Percentiles rank a stretch among this genome's conserved stretches.
Conservation (phyloP, 2,888 invertebrate species). For the Tachina grossa region DNA sequence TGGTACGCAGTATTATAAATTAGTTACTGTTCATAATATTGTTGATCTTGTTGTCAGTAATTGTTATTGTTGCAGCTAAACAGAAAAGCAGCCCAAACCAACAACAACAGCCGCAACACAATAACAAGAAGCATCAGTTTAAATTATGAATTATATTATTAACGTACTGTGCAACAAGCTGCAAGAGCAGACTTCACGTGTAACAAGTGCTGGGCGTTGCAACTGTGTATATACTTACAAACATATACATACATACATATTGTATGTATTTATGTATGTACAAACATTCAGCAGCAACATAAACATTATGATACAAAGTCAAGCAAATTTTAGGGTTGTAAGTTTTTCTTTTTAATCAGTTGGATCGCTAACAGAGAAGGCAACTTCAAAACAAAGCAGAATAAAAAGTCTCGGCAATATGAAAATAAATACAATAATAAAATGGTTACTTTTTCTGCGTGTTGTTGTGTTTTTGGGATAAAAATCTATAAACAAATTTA, state of each 20-base stretch:
- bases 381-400: slow-evolving; percentile 1
- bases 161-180: slow-evolving; percentile 39
- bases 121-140: slow-evolving; percentile 37
- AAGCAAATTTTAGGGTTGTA: slow-evolving; percentile 53
- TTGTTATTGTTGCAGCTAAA: slow-evolving; percentile 62
- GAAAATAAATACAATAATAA: slow-evolving; percentile 12
- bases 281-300: not conserved
- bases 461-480: not conserved
- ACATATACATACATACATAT: not conserved
- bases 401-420: slow-evolving; percentile 9
- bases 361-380: slow-evolving; percentile 41
- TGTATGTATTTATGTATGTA: too few species aligned
- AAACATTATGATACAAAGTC: slow-evolving; percentile 31
- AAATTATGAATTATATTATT: slow-evolving; percentile 64
- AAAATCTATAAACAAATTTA: slow-evolving; percentile 55
- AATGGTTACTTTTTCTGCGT: slow-evolving; percentile 44
- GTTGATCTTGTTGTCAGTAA: slow-evolving; percentile 71
- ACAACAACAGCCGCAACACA: slow-evolving; percentile 5
- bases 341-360: slow-evolving; percentile 56
- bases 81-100: slow-evolving; percentile 17
- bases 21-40: slow-evolving; percentile 71
- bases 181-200: slow-evolving; percentile 39
- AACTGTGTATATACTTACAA: slow-evolving; percentile 22
- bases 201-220: slow-evolving; percentile 70
- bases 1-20: slow-evolving; percentile 67